Evolutionary conservation across 2,797 vertebrate genomes (phyloP).

Genomic region (Crenichthys baileyi): DNA sequence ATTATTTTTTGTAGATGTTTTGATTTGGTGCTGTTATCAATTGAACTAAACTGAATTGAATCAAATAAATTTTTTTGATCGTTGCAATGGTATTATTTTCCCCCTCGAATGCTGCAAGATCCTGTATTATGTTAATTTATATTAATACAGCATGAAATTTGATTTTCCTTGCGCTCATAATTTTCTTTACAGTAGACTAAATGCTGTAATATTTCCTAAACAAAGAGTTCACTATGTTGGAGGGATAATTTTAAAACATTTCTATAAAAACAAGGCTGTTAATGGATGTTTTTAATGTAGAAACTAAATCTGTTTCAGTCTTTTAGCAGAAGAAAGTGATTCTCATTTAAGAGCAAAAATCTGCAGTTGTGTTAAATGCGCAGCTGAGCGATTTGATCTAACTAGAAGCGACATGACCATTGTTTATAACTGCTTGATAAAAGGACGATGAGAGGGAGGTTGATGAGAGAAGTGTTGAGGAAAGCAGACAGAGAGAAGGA

Average conservation of each 20-base stretch:
- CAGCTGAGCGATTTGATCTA: conserved; percentile 18
- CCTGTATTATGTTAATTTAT: background rate
- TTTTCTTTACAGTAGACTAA: background rate
- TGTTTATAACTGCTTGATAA: conserved; percentile 16
- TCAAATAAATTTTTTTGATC: background rate
- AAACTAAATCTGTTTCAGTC: background rate
- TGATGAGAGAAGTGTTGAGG: conserved; percentile 16
- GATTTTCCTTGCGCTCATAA: background rate
- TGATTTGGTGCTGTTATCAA: background rate
- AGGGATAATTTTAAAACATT: background rate
- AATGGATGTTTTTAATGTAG: background rate
- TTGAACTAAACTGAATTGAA: background rate
- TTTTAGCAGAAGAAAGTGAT: conserved; percentile 5
- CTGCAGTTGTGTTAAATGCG: conserved; percentile 23
- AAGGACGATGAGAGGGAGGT: conserved; percentile 7
- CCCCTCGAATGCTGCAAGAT: background rate
- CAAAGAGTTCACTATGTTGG: background rate
- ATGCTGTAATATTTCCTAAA: background rate
- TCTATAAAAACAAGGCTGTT: background rate
- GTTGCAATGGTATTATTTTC: background rate
- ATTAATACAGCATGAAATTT: background rate
- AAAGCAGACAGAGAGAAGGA: conserved; percentile 8
- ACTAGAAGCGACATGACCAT: conserved; percentile 17
- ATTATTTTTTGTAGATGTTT: background rate
- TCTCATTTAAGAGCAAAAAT: conserved; percentile 1